Base-by-base conservation (phyloP, 2,113 vertebrate genomes). In the Rhegmatorhina hoffmannsi region DNA sequence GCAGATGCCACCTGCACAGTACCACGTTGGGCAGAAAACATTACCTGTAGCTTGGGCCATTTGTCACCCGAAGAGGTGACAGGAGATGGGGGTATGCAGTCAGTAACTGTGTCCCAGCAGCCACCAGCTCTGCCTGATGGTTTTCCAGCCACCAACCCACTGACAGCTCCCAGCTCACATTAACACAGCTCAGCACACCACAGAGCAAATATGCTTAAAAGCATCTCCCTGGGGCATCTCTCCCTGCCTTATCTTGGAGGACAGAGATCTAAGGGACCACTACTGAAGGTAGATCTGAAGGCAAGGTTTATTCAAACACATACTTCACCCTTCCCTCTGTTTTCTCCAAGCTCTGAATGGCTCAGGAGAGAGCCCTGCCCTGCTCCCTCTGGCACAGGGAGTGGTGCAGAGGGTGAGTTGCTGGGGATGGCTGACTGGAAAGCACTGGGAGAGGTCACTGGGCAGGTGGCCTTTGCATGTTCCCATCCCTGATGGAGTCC, bases 221-320 rank as follows among this genome's bases (percentile, higher is more conserved):
- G 82, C 82, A 47, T 28, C 64, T 64, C 92, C 90, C 70, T 11
- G 0, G 81, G 95, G 90, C 90, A 83, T 50, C 63, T 62, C 58
- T 79, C 94, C 84, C 91, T 46, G 69, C 80, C 80, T 89, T 94
- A 92, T 79, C 94, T 85, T 2, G 0, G 4, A 87, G 82, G 26
- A 3, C n/a, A 13, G 78, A 96, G 84, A 93, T 91, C 92, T 94
- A 64, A 95, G 1, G 4, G 58, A 87, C 96, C 96, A 85, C 95
- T 95, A 85, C 92, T 87, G 81, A 94, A 56, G 92, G 84, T 40
- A 94, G 87, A 92, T 74, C 84, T 82, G 87, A 84, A 74, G 82
- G 78, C 0, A 6, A 87, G 75, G 74, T 94, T 94, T 50, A 74
- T 40, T 72, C 66, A 74, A 89, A 87, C 38, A 78, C 69, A 63